phyloP scores from a whole-genome alignment of 2,888 invertebrate genomes.

The Cylindroiulus punctatus region DNA sequence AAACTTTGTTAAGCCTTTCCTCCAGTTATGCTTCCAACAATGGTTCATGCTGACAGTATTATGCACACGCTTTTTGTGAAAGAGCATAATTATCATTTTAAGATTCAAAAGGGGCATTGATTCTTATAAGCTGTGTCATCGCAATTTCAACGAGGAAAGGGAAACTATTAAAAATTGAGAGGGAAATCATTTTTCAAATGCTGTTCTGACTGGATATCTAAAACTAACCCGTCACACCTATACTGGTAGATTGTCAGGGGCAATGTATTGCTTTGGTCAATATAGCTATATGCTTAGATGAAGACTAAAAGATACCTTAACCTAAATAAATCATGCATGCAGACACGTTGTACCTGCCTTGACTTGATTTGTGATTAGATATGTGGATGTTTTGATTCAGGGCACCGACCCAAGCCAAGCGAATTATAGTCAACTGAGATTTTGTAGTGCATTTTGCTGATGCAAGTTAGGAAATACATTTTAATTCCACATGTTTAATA shows the following conservation, averaged over 20 bases:
- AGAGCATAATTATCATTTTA: conserved; percentile 4
- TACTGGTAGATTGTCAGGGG: too few species aligned
- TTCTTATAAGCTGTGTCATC: background rate
- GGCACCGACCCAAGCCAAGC: too few species aligned
- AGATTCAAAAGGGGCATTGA: conserved; percentile 1
- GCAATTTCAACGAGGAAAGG: background rate
- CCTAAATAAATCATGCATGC: too few species aligned
- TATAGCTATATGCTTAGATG: too few species aligned
- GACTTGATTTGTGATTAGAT: too few species aligned
- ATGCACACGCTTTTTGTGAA: background rate
- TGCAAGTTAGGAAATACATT: background rate
- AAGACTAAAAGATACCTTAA: too few species aligned
- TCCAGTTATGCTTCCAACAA: conserved; percentile 3
- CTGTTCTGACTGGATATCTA: too few species aligned
- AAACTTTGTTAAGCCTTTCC: background rate
- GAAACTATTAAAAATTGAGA: background rate
- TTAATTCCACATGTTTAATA: background rate
- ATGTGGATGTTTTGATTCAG: too few species aligned
- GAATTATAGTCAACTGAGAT: background rate
- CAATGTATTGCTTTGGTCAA: too few species aligned
- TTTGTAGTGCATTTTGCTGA: background rate
- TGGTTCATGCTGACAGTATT: conserved; percentile 9
- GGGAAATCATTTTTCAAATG: background rate
- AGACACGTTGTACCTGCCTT: too few species aligned
- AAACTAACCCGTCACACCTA: too few species aligned